These are phyloP conservation scores for Drosophila macrothrix DNA, from an alignment of 2,888 invertebrate genomes.

Conservation along the genomic window DNA sequence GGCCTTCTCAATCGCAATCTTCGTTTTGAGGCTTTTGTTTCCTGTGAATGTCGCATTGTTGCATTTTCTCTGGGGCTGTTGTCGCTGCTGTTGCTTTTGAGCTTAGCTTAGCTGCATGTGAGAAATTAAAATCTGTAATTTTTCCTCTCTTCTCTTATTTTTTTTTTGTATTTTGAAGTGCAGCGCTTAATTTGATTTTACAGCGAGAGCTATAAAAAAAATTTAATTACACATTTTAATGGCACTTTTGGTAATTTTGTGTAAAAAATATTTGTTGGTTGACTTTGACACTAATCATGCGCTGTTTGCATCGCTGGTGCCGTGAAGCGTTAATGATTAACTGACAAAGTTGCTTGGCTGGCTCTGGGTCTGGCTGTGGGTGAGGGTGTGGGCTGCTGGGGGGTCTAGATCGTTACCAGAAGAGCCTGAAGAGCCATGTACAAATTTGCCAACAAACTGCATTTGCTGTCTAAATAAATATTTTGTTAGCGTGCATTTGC, in stretches of 20 bases:
- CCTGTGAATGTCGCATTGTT: constrained; percentile 33
- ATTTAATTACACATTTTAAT: constrained; percentile 58
- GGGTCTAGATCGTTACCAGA: constrained; percentile 21
- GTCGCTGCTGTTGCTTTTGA: neutral
- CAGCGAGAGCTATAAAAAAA: constrained; percentile 48
- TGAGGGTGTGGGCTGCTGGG: constrained; percentile 7
- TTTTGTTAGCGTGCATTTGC: constrained; percentile 37
- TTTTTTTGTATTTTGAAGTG: constrained; percentile 19
- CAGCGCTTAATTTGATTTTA: constrained; percentile 59
- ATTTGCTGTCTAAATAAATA: constrained; percentile 40
- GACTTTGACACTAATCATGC: constrained; percentile 78
- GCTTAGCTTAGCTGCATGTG: constrained; percentile 42
- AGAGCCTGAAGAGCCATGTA: constrained; percentile 19
- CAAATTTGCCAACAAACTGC: constrained; percentile 31
- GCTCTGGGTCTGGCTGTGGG: neutral
- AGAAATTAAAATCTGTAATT: constrained; percentile 36
- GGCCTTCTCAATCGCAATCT: constrained; percentile 38
- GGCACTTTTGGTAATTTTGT: constrained; percentile 28
- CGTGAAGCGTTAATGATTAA: constrained; percentile 67
- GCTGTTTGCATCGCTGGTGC: constrained; percentile 44
- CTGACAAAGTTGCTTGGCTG: constrained; percentile 8
- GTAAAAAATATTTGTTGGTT: constrained; percentile 31
- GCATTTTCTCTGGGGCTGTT: constrained; percentile 12
- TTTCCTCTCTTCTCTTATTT: neutral
- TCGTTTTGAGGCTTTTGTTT: constrained; percentile 42